phyloP scores from a whole-genome alignment of 2,888 invertebrate species.

The Ischnus inquisitorius region DNA sequence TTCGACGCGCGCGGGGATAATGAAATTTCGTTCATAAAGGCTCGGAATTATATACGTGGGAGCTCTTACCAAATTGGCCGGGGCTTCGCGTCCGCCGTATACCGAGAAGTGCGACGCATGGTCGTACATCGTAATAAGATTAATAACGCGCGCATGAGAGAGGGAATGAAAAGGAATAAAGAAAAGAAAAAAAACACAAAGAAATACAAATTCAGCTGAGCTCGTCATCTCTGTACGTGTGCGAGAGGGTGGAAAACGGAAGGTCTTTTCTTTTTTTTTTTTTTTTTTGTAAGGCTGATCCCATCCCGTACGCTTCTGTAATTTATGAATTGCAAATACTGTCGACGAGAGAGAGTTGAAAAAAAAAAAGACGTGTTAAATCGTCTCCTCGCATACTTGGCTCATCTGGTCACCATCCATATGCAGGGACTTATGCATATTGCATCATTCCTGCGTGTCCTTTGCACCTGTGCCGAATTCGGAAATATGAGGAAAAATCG shows the following conservation, averaged over 20 bases:
- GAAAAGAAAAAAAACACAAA: conserved; percentile 4
- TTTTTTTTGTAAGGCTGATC: neutral
- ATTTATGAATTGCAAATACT: conserved; percentile 58
- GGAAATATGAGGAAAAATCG: conserved; percentile 37
- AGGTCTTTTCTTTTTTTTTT: conserved; percentile 34
- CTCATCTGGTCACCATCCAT: conserved; percentile 41
- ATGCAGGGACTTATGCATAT: conserved; percentile 58
- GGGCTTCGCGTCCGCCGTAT: conserved; percentile 20
- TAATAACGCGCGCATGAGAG: conserved; percentile 36
- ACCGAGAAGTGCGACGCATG: conserved; percentile 55
- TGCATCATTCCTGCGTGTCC: conserved; percentile 30
- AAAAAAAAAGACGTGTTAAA: conserved; percentile 26
- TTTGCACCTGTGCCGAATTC: conserved; percentile 48
- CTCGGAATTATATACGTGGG: conserved; percentile 59
- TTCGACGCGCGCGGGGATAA: conserved; percentile 53
- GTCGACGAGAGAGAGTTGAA: conserved; percentile 3
- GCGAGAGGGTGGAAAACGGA: conserved; percentile 12
- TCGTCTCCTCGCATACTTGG: conserved; percentile 28
- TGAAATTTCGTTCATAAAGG: conserved; percentile 65
- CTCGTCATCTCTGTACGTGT: conserved; percentile 9
- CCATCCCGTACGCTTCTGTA: neutral
- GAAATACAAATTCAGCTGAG: conserved; percentile 15
- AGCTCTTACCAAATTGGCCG: conserved; percentile 57
- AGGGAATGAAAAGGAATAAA: conserved; percentile 10
- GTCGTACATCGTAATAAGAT: conserved; percentile 53